Evolutionary conservation across 1,140 invertebrate genomes (phyloP).

Genomic region (Neodiprion lecontei): DNA sequence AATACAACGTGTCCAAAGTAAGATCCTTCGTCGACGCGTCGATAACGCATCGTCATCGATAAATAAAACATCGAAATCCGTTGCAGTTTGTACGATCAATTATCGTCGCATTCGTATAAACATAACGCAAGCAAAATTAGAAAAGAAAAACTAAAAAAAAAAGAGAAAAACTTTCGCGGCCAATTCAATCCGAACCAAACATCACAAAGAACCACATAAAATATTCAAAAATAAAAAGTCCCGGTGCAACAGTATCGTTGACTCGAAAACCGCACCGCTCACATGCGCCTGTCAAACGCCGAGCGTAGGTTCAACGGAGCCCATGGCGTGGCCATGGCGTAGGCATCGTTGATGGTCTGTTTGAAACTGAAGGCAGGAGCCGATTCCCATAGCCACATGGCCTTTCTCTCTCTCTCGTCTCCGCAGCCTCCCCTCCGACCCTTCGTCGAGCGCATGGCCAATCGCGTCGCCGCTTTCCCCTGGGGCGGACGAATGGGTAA

Average conservation of each 20-base stretch:
- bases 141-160: too few species aligned
- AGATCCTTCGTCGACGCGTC: too few species aligned
- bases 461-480: slow-evolving; percentile 26
- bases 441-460: slow-evolving; percentile 21
- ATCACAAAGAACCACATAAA: neutral
- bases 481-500: slow-evolving; percentile 25
- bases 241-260: neutral
- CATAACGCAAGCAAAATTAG: too few species aligned
- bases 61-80: too few species aligned
- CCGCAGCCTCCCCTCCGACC: slow-evolving; percentile 15
- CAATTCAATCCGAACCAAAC: too few species aligned
- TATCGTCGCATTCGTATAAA: too few species aligned
- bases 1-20: too few species aligned
- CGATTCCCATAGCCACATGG: slow-evolving; percentile 58
- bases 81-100: too few species aligned
- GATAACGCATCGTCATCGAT: too few species aligned
- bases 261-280: slow-evolving; percentile 13
- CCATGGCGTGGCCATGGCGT: slow-evolving; percentile 52
- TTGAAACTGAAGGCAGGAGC: slow-evolving; percentile 50
- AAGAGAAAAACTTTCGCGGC: too few species aligned
- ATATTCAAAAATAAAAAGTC: neutral
- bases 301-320: slow-evolving; percentile 26
- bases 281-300: neutral
- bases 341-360: slow-evolving; percentile 57
- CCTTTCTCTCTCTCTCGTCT: slow-evolving; percentile 36